These are phyloP conservation scores for Dasysyrphus tricinctus DNA, from an alignment of 2,888 invertebrate species.

Conservation along the genomic window DNA sequence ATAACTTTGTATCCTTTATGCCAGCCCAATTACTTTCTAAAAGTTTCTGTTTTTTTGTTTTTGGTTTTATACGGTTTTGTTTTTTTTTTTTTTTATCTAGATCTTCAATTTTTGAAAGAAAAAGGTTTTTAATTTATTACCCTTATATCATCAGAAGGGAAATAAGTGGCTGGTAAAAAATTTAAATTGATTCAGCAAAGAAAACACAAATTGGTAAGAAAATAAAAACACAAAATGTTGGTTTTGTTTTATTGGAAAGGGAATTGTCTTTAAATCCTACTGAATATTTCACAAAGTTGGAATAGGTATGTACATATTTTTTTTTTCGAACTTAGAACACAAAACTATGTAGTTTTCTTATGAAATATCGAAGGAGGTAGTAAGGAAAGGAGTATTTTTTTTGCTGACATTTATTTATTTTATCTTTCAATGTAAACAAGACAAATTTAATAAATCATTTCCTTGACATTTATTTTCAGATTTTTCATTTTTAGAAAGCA, in stretches of 20 bases:
- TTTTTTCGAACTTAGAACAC: neutral
- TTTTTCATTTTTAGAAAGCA: too few relatives aligned
- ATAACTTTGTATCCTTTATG: neutral
- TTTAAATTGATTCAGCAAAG: neutral
- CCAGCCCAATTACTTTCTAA: neutral
- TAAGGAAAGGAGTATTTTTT: too few relatives aligned
- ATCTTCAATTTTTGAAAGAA: neutral
- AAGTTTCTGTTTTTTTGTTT: neutral
- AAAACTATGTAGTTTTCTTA: neutral
- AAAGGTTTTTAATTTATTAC: constrained; percentile 20
- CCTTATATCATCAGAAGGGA: neutral
- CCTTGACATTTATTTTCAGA: too few relatives aligned
- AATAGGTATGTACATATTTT: neutral
- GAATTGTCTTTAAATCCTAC: neutral
- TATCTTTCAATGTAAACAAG: too few relatives aligned
- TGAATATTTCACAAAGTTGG: neutral
- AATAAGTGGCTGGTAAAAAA: constrained; percentile 1
- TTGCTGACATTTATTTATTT: too few relatives aligned
- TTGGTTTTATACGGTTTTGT: neutral
- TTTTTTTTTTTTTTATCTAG: neutral
- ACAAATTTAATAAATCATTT: too few relatives aligned
- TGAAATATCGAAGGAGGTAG: too few relatives aligned
- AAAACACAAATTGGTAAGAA: neutral
- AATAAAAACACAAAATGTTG: neutral
- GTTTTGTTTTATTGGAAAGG: neutral